Conservation (phyloP, 2,888 invertebrate species). For the Temnothorax rugatulus region DNA sequence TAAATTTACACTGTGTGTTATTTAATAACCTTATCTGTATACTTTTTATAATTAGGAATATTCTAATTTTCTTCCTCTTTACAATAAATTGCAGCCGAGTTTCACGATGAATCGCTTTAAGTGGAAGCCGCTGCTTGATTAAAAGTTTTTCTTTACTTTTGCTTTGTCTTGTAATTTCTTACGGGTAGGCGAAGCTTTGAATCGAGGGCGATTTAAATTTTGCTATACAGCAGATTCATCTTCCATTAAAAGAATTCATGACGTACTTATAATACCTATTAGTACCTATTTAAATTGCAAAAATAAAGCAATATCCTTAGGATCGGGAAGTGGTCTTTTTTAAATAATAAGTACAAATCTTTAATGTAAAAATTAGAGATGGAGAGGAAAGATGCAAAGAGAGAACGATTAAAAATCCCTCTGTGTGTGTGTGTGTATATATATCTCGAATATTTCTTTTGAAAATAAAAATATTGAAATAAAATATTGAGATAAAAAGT, state of each 20-base stretch:
- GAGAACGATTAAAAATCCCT: background rate
- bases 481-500: background rate
- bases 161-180: slow-evolving; percentile 28
- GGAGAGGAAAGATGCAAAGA: slow-evolving; percentile 9
- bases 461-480: background rate
- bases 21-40: background rate
- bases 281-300: slow-evolving; percentile 16
- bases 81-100: background rate
- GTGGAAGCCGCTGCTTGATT: slow-evolving; percentile 13
- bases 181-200: background rate
- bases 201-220: slow-evolving; percentile 6
- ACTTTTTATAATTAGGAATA: background rate
- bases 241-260: slow-evolving; percentile 13
- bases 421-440: background rate
- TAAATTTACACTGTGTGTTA: slow-evolving; percentile 8
- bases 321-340: background rate
- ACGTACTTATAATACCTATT: background rate
- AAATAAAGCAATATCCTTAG: background rate
- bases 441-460: background rate
- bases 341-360: slow-evolving; percentile 11
- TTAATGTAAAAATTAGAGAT: slow-evolving; percentile 23
- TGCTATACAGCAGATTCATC: background rate
- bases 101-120: slow-evolving; percentile 6
- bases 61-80: background rate
- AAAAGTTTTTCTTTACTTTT: slow-evolving; percentile 35